A percentile compares a stretch with the other conserved stretches of the same genome.
Conservation (phyloP, 2,797 vertebrate genomes). For the Coreius guichenoti region DNA sequence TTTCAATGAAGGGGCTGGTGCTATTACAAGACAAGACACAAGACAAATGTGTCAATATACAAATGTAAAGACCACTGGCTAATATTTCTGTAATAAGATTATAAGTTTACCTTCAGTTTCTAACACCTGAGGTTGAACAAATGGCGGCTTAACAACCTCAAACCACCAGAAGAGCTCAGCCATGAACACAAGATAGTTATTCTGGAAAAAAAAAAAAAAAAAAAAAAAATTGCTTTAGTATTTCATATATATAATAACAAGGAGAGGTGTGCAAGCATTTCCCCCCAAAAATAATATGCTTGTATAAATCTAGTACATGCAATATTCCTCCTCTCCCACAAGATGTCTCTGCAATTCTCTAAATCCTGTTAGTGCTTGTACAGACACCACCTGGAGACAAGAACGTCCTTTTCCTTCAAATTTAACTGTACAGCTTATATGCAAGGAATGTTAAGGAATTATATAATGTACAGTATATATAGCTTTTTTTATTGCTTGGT, state of each 20-base stretch:
- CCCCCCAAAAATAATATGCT: not conserved
- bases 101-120: constrained; percentile 67
- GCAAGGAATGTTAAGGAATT: not conserved
- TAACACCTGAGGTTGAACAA: constrained; percentile 89
- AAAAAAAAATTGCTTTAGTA: constrained; percentile 15
- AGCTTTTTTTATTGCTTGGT: not conserved
- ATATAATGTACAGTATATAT: not conserved
- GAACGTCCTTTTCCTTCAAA: not conserved
- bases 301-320: constrained; percentile 34
- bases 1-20: constrained; percentile 75
- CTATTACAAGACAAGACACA: constrained; percentile 76
- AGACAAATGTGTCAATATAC: constrained; percentile 35
- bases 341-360: constrained; percentile 69
- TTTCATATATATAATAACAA: not conserved
- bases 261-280: not conserved
- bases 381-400: not conserved
- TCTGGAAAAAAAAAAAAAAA: constrained; percentile 75
- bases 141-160: constrained; percentile 93
- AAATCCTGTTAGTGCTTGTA: not conserved
- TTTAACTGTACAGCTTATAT: not conserved
- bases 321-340: constrained; percentile 65
- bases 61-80: not conserved
- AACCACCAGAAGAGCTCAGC: constrained; percentile 98
- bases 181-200: constrained; percentile 98
- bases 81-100: not conserved